These are phyloP conservation scores for Epirrhoe alternata DNA, from an alignment of 2,888 invertebrate species.

Conservation along the genomic window DNA sequence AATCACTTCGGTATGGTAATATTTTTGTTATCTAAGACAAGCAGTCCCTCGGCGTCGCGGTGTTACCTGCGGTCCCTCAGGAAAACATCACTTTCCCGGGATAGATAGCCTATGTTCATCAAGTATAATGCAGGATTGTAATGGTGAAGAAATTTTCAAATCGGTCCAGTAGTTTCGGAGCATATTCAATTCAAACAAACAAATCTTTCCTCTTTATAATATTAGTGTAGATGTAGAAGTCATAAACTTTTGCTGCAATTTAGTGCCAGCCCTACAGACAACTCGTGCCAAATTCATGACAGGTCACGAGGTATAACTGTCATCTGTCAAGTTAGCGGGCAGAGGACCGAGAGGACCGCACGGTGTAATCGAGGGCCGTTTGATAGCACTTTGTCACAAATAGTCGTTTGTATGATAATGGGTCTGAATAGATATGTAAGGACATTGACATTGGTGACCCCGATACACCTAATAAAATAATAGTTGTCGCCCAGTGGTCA, in stretches of 20 bases:
- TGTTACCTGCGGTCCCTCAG: too few species aligned
- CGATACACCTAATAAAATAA: not conserved
- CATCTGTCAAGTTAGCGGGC: conserved; percentile 23
- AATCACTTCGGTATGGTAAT: too few species aligned
- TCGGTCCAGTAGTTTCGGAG: too few species aligned
- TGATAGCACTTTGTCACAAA: conserved; percentile 17
- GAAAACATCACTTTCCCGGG: too few species aligned
- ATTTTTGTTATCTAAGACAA: too few species aligned
- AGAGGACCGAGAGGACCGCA: conserved; percentile 8
- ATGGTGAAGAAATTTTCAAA: too few species aligned
- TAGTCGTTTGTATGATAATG: conserved; percentile 23
- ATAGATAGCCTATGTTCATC: too few species aligned
- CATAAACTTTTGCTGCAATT: not conserved
- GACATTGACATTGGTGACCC: conserved; percentile 26
- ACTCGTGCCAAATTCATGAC: conserved; percentile 38
- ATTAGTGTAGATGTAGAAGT: too few species aligned
- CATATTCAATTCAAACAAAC: too few species aligned
- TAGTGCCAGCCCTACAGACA: conserved; percentile 26
- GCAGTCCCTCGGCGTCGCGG: too few species aligned
- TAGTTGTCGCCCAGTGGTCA: not conserved
- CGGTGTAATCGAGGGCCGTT: conserved; percentile 1
- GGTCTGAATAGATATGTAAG: conserved; percentile 16
- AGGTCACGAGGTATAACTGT: conserved; percentile 21
- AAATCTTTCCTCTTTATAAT: too few species aligned
- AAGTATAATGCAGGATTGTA: too few species aligned